phyloP scores from a whole-genome alignment of 2,113 vertebrate genomes.

The Syngnathus floridae region DNA sequence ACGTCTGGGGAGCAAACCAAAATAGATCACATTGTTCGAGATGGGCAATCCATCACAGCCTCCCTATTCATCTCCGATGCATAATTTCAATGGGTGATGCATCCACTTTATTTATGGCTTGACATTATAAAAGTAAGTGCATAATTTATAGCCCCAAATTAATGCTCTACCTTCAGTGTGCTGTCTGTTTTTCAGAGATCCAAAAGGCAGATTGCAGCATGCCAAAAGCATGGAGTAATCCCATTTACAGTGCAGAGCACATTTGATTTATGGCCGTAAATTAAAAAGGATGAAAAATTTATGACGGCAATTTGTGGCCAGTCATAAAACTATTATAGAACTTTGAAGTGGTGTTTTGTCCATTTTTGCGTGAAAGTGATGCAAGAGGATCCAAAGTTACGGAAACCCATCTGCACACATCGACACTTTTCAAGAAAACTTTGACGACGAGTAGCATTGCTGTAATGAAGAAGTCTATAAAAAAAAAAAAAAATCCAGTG shows the following conservation, averaged over 20 bases:
- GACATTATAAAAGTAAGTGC: constrained; percentile 75
- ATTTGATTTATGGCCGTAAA: constrained; percentile 73
- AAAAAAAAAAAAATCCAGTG: constrained; percentile 11
- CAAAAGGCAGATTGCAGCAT: constrained; percentile 65
- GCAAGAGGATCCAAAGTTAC: constrained; percentile 62
- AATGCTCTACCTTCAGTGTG: constrained; percentile 70
- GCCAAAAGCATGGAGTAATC: constrained; percentile 72
- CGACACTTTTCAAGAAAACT: not conserved
- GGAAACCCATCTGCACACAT: constrained; percentile 34
- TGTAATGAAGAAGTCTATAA: constrained; percentile 28
- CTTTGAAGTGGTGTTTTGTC: constrained; percentile 71
- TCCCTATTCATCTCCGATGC: constrained; percentile 68
- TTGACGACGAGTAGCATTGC: constrained; percentile 2
- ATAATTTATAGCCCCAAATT: constrained; percentile 76
- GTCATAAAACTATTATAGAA: constrained; percentile 77
- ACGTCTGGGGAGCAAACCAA: constrained; percentile 50
- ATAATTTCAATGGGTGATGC: constrained; percentile 68
- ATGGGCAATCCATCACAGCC: constrained; percentile 66
- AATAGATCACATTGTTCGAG: constrained; percentile 62
- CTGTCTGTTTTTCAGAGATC: constrained; percentile 70
- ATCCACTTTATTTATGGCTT: constrained; percentile 75
- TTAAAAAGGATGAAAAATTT: constrained; percentile 78
- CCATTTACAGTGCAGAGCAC: constrained; percentile 64
- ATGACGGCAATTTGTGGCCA: constrained; percentile 73
- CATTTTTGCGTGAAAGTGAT: constrained; percentile 65